These are phyloP conservation scores for Bufo bufo DNA, from an alignment of 2,113 vertebrate species.

Conservation along the genomic window DNA sequence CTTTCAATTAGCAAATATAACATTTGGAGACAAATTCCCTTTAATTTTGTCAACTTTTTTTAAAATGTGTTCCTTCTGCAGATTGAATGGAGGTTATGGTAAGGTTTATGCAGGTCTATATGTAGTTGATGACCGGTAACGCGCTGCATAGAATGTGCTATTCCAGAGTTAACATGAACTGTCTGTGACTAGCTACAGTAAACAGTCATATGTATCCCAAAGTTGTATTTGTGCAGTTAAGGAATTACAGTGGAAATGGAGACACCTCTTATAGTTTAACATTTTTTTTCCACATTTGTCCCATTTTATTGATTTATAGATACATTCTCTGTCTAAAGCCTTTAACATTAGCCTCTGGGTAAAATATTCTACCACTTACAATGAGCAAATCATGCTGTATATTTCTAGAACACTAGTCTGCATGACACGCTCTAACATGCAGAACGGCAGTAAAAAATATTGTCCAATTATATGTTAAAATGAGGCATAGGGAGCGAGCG, in stretches of 20 bases:
- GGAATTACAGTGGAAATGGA: background rate
- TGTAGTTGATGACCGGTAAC: too few relatives aligned
- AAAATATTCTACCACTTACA: constrained; percentile 35
- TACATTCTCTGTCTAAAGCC: constrained; percentile 27
- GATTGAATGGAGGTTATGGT: too few relatives aligned
- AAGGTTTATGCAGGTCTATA: too few relatives aligned
- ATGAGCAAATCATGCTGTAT: constrained; percentile 17
- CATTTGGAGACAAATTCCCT: too few relatives aligned
- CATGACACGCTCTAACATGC: constrained; percentile 32
- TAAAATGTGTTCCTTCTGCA: too few relatives aligned
- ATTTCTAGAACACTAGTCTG: constrained; percentile 34
- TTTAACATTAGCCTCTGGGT: constrained; percentile 37
- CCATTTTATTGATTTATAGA: constrained; percentile 44
- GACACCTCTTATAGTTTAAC: constrained; percentile 12
- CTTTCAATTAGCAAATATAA: too few relatives aligned
- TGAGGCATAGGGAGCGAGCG: constrained; percentile 30
- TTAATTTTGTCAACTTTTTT: too few relatives aligned
- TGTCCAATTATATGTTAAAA: constrained; percentile 43
- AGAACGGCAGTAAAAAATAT: constrained; percentile 31
- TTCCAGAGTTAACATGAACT: background rate
- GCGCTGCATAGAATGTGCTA: background rate
- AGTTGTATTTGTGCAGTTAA: background rate
- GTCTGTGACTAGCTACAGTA: background rate
- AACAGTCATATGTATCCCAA: background rate
- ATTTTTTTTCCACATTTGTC: constrained; percentile 21